A percentile compares a stretch with the other conserved stretches of the same genome.
phyloP scores from a whole-genome alignment of 2,888 invertebrate species.

The Lymantria monacha region DNA sequence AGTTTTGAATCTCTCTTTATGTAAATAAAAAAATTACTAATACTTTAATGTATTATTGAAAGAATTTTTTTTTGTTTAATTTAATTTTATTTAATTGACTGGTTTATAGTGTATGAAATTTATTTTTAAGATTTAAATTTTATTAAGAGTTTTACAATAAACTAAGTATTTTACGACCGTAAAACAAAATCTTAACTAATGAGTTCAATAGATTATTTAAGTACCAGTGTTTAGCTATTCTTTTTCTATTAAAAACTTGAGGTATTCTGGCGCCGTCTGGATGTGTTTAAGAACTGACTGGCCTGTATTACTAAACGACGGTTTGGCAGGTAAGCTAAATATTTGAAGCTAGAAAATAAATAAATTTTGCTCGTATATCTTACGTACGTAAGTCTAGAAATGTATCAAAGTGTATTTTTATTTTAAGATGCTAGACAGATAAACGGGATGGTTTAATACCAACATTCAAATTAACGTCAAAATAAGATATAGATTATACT shows the following conservation, averaged over 20 bases:
- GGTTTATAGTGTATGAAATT: not conserved
- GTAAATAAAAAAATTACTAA: too few species aligned
- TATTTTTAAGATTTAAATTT: not conserved
- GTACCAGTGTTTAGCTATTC: not conserved
- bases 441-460: not conserved
- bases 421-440: not conserved
- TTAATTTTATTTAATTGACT: not conserved
- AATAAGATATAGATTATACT: not conserved
- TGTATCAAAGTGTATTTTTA: not conserved
- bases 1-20: too few species aligned
- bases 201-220: not conserved
- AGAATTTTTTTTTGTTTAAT: too few species aligned
- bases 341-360: conserved; percentile 17
- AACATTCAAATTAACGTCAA: not conserved
- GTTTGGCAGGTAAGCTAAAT: conserved; percentile 20
- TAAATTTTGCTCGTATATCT: conserved; percentile 4
- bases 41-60: too few species aligned
- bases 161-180: not conserved
- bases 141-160: not conserved
- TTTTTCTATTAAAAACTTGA: conserved; percentile 9
- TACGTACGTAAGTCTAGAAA: not conserved
- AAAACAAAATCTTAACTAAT: not conserved
- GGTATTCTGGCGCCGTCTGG: conserved; percentile 25
- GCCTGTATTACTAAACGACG: conserved; percentile 19
- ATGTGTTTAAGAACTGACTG: conserved; percentile 17